phyloP scores from a whole-genome alignment of 2,113 vertebrate genomes.

The Callospermophilus lateralis region DNA sequence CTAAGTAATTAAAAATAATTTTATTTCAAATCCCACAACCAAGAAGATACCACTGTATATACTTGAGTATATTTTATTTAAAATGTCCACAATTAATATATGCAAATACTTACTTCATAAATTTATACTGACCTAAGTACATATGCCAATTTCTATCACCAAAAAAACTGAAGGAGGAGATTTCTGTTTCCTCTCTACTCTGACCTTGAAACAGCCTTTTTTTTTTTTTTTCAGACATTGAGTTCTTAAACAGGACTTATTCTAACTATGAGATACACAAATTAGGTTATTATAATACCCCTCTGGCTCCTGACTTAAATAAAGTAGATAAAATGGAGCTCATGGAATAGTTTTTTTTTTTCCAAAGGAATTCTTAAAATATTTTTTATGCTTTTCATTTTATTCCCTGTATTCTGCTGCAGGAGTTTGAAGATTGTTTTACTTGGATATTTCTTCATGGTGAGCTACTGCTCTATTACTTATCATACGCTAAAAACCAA shows the following conservation, averaged over 20 bases:
- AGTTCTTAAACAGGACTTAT: background rate
- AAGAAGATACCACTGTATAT: background rate
- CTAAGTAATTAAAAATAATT: background rate
- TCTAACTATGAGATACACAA: background rate
- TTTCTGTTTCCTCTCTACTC: background rate
- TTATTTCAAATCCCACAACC: background rate
- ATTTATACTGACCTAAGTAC: background rate
- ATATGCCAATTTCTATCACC: background rate
- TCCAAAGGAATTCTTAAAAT: background rate
- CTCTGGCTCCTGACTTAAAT: background rate
- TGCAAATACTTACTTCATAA: background rate
- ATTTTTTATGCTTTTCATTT: background rate
- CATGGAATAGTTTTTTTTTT: background rate
- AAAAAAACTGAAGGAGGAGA: background rate
- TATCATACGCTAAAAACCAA: background rate
- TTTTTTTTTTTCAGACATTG: background rate
- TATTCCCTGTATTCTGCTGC: background rate
- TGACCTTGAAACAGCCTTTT: background rate
- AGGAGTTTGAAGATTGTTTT: background rate
- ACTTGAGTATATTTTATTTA: background rate
- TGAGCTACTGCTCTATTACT: background rate
- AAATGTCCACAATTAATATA: background rate
- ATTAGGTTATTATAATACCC: background rate
- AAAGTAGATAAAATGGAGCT: background rate
- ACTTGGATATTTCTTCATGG: background rate